A percentile compares a stretch with the other conserved stretches of the same genome.
Conservation (phyloP, 1,140 invertebrate species). For the Sinonovacula constricta region DNA sequence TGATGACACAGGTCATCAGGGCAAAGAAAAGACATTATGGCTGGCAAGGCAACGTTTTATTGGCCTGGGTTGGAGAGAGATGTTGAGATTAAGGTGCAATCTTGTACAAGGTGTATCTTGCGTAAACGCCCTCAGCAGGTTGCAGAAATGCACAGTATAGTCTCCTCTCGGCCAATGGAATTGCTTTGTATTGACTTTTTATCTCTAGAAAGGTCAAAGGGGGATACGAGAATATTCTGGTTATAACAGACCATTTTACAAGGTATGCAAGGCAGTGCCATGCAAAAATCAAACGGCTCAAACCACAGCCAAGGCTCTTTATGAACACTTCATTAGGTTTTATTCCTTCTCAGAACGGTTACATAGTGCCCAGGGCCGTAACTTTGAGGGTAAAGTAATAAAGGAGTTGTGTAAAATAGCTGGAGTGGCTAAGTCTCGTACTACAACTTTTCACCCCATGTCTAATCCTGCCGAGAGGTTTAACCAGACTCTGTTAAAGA, state of each 20-base stretch:
- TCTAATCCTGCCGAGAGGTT: neutral
- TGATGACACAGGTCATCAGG: neutral
- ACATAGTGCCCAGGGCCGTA: neutral
- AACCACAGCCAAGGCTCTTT: neutral
- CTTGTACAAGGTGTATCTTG: constrained; percentile 11
- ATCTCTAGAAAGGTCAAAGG: neutral
- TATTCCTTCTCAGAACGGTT: neutral
- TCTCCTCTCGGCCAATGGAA: neutral
- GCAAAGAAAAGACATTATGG: neutral
- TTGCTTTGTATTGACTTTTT: neutral
- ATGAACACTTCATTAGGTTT: neutral
- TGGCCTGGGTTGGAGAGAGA: constrained; percentile 20
- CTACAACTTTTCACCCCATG: neutral
- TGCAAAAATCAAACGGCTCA: neutral
- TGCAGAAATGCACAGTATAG: too few species aligned
- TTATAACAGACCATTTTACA: neutral
- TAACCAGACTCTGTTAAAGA: constrained; percentile 14
- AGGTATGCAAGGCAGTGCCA: neutral
- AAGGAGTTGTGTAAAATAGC: neutral
- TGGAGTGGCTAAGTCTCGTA: neutral
- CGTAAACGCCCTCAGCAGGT: too few species aligned
- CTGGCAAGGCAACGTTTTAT: constrained; percentile 6
- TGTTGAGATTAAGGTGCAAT: neutral
- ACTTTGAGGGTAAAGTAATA: neutral
- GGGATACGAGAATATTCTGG: neutral